Conservation (phyloP, 2,888 invertebrate genomes). For the Eupithecia vulgata region DNA sequence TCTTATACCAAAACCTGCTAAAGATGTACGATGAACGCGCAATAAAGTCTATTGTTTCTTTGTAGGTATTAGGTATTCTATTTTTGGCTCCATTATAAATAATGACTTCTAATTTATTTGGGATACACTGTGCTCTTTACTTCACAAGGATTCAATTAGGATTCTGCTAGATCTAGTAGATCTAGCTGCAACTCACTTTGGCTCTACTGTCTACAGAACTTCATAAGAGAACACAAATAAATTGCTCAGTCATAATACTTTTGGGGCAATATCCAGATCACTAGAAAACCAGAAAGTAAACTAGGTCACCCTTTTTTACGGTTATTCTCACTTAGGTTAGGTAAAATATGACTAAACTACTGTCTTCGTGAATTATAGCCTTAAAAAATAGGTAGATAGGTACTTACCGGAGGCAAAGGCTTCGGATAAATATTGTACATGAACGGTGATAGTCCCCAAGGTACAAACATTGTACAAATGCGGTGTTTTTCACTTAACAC, state of each 20-base stretch:
- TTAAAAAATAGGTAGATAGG: neutral
- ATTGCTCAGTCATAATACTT: neutral
- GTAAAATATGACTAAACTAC: neutral
- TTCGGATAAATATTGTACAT: conserved; percentile 24
- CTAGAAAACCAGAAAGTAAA: neutral
- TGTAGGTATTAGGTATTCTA: too few relatives aligned
- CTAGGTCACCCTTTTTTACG: neutral
- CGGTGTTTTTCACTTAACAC: neutral
- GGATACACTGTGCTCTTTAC: neutral
- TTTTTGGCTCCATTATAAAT: neutral
- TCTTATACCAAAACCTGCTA: too few relatives aligned
- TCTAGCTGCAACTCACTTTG: neutral
- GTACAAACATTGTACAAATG: conserved; percentile 17
- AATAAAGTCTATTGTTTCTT: too few relatives aligned
- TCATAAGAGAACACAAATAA: neutral
- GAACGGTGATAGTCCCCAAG: conserved; percentile 14
- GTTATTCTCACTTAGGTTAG: neutral
- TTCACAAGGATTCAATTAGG: neutral
- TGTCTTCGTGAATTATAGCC: neutral
- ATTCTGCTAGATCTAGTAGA: neutral
- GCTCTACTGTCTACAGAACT: neutral
- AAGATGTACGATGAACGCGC: too few relatives aligned
- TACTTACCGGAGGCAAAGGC: conserved; percentile 17
- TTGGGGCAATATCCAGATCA: neutral
- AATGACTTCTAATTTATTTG: neutral